A percentile compares a stretch with the other conserved stretches of the same genome.
Conservation (phyloP, 2,888 invertebrate species). For the Cryptocephalus moraei region DNA sequence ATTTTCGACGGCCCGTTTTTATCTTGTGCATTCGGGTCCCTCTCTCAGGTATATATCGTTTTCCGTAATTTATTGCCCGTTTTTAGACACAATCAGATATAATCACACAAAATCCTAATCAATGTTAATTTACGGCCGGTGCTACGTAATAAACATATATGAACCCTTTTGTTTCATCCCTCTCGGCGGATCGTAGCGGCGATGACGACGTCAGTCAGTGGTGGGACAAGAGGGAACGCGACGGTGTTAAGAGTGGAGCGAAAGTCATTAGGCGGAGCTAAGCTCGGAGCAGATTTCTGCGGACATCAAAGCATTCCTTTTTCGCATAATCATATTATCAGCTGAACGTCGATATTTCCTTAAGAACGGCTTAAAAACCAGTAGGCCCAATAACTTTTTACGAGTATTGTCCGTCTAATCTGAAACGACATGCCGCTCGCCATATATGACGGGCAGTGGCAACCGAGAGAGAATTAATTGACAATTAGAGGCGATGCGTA, state of each 20-base stretch:
- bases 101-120: constrained; percentile 40
- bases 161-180: constrained; percentile 37
- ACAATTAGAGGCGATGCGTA: constrained; percentile 5
- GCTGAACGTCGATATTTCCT: too few relatives aligned
- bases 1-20: background rate
- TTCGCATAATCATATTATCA: too few relatives aligned
- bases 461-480: constrained; percentile 8
- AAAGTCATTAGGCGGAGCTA: too few relatives aligned
- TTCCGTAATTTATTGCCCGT: constrained; percentile 36
- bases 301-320: too few relatives aligned
- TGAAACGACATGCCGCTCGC: constrained; percentile 7
- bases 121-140: constrained; percentile 40
- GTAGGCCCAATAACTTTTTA: too few relatives aligned
- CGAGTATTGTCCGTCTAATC: constrained; percentile 2
- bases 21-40: background rate
- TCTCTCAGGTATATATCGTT: constrained; percentile 28
- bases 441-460: constrained; percentile 6
- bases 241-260: too few relatives aligned
- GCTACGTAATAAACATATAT: constrained; percentile 37
- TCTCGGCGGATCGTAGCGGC: constrained; percentile 9
- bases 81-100: constrained; percentile 38
- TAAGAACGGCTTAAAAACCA: too few relatives aligned
- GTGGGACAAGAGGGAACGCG: too few relatives aligned
- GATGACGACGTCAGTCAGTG: too few relatives aligned
- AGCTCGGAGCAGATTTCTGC: too few relatives aligned